These are phyloP conservation scores for Pegoplata infirma DNA, from an alignment of 2,888 invertebrate species.

Conservation along the genomic window DNA sequence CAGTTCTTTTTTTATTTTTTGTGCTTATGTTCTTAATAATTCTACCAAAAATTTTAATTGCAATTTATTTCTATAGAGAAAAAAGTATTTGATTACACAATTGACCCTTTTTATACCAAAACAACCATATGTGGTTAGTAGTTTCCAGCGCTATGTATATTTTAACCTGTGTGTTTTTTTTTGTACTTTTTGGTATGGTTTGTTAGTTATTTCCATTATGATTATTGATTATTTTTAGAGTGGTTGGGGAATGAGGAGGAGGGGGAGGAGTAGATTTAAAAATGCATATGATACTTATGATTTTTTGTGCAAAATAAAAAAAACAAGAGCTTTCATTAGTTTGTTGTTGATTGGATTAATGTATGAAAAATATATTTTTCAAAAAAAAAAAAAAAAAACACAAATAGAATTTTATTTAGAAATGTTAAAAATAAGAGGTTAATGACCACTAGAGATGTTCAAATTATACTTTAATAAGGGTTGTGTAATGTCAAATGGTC, in stretches of 20 bases:
- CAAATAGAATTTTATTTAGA: slow-evolving; percentile 26
- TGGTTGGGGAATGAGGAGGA: not conserved
- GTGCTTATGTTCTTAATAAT: slow-evolving; percentile 52
- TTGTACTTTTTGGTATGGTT: slow-evolving; percentile 51
- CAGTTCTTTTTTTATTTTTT: slow-evolving; percentile 32
- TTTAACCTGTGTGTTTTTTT: slow-evolving; percentile 7
- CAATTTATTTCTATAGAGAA: slow-evolving; percentile 56
- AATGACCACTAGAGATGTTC: slow-evolving; percentile 32
- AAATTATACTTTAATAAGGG: not conserved
- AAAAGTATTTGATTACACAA: slow-evolving; percentile 64
- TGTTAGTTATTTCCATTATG: slow-evolving; percentile 60
- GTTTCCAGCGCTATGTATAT: slow-evolving; percentile 17
- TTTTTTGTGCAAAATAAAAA: slow-evolving; percentile 12
- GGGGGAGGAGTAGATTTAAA: not conserved
- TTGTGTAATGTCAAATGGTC: no score
- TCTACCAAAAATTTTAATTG: slow-evolving; percentile 61
- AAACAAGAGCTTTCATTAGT: slow-evolving; percentile 42
- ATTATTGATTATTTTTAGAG: slow-evolving; percentile 56
- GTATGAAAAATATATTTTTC: slow-evolving; percentile 35
- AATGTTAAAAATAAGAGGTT: slow-evolving; percentile 7
- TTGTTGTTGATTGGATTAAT: slow-evolving; percentile 58
- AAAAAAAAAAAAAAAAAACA: slow-evolving; percentile 1
- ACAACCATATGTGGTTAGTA: slow-evolving; percentile 45
- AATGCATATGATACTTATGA: slow-evolving; percentile 55
- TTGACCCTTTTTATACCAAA: slow-evolving; percentile 52